Base-by-base conservation (phyloP, 2,113 vertebrate genomes). In the Lophura nycthemera region DNA sequence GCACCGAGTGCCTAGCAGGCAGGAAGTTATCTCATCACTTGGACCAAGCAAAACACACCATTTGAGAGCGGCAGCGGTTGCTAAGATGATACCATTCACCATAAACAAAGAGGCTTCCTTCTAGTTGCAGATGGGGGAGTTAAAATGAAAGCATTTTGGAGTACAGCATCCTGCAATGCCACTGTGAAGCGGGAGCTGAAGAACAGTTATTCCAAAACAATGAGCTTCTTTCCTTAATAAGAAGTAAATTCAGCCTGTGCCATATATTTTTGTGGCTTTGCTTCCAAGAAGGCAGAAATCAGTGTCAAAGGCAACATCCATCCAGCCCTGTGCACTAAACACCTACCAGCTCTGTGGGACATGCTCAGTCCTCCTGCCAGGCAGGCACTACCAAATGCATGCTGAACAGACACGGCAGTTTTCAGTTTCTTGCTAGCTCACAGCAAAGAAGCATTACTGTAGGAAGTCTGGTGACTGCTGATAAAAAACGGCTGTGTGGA, bases 131-230 rank as follows among this genome's bases (percentile, higher is more conserved):
- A 77, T 89, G 91, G 95, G 92, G 92, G 25, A 86, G 76, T 32
- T 59, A 52, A 66, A 78, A 96, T 85, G 43, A 95, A 95, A 88
- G 89, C 52, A 22, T 69, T 59, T 80, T 4, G 22, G 66, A 71
- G 22, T 3, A 61, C 30, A 72, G 71, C 78, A 72, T 73, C 83
- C 61, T 50, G 79, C 4, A 6, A 52, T 20, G 25, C 8, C 2
- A 21, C 34, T n/a, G 89, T 88, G 93, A 89, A 96, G 87, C 56
- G 57, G 73, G 90, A 92, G 95, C 91, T 94, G 75, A 84, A 54
- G 61, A 83, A 56, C 34, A 50, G 11, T 10, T 19, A 52, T 29
- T 52, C 7, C 34, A 32, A 22, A 42, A 93, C 92, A 96, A 95
- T 59, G 81, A 92, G 42, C 56, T 40, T 69, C 86, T 88, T 96